These are phyloP conservation scores for Pelosia muscerda DNA, from an alignment of 2,888 invertebrate species.

Conservation along the genomic window DNA sequence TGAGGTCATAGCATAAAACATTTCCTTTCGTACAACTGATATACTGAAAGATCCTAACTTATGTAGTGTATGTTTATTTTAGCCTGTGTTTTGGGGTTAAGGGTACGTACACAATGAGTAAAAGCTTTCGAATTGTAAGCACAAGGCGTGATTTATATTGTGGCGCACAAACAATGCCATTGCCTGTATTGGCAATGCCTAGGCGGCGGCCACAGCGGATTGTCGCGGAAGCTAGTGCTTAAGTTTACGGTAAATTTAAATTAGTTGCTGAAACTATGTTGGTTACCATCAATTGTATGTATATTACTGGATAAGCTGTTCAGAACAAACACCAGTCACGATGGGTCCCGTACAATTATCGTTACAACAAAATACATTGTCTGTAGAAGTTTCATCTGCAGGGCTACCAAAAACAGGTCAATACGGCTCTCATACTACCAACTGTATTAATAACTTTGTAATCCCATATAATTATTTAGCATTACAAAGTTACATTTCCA, in stretches of 20 bases:
- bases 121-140: conserved; percentile 62
- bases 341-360: neutral
- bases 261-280: conserved; percentile 75
- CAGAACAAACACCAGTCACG: neutral
- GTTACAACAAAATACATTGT: no score
- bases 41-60: conserved; percentile 27
- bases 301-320: neutral
- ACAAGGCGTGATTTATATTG: conserved; percentile 80
- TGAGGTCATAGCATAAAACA: conserved; percentile 43
- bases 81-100: conserved; percentile 58
- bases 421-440: no score
- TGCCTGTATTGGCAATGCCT: conserved; percentile 63
- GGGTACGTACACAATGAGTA: conserved; percentile 60
- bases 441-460: no score
- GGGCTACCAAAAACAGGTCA: no score
- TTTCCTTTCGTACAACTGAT: conserved; percentile 28
- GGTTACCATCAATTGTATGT: conserved; percentile 28
- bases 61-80: conserved; percentile 32
- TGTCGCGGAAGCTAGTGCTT: conserved; percentile 74
- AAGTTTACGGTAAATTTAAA: conserved; percentile 83
- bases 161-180: conserved; percentile 80
- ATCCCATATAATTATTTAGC: no score
- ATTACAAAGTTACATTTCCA: no score
- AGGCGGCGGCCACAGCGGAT: conserved; percentile 62
- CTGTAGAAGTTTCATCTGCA: no score